Percentiles rank a stretch among this genome's conserved stretches.
Evolutionary conservation across 2,888 invertebrate species (phyloP).

Genomic region (Lasioglossum leucozonium): DNA sequence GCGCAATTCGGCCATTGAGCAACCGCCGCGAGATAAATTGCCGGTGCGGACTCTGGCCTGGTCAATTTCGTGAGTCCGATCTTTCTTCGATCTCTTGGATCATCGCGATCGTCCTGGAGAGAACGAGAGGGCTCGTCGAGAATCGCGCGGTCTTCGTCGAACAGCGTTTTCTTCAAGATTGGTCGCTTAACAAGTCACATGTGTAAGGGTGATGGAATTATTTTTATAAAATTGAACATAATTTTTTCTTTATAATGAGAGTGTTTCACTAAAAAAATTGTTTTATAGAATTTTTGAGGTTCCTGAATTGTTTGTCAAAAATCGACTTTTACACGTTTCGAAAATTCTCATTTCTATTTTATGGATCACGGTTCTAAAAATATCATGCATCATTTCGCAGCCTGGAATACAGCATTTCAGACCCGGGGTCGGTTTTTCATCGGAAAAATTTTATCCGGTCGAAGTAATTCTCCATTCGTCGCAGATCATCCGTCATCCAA

Average conservation of each 20-base stretch:
- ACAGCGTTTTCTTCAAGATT: neutral
- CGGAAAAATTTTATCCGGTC: neutral
- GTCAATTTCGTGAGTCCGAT: neutral
- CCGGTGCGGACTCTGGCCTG: conserved; percentile 13
- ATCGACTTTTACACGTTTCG: neutral
- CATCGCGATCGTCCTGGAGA: no score
- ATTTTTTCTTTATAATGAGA: no score
- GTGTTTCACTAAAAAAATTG: neutral
- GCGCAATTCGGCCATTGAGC: conserved; percentile 55
- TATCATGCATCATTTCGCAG: neutral
- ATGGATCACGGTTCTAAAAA: neutral
- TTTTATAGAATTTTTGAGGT: neutral
- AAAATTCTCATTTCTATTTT: neutral
- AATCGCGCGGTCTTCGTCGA: neutral
- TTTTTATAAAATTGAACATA: no score
- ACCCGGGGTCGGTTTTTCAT: neutral
- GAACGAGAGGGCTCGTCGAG: neutral
- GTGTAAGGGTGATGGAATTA: no score
- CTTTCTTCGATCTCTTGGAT: neutral
- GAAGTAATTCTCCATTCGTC: neutral
- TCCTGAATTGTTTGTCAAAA: no score
- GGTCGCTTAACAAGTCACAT: neutral
- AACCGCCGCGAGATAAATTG: conserved; percentile 51
- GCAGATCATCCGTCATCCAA: neutral
- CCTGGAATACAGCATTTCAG: neutral